Base-by-base conservation (phyloP, 1,140 invertebrate species). In the Drosophila burlai region DNA sequence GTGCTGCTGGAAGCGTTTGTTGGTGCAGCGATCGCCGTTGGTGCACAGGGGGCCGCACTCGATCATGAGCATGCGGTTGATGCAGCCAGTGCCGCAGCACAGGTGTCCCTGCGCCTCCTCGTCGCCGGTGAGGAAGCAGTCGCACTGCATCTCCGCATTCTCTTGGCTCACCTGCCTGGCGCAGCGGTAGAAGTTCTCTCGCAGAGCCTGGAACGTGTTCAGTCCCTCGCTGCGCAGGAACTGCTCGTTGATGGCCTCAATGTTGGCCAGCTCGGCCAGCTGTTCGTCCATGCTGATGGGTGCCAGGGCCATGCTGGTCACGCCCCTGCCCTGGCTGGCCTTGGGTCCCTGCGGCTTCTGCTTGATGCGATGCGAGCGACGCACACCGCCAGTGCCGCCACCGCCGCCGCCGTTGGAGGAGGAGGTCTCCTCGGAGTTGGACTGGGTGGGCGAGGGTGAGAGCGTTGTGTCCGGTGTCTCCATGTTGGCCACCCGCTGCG, bases 61-160 rank as follows among this genome's bases (percentile, higher is more conserved):
- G 93, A 99, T 99, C 96, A 99, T 98, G 7, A 99, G 95, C 92
- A 99, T 95, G 92, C 98, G 96, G 94, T 99, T 99, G 7, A 99
- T 95, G 94, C 99, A 99, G 93, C 99, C 98, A 91, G 98, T 97
- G 1, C 97, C 97, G 94, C 98, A 99, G 38, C 97, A 98, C 31
- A 95, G 93, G 93, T 98, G 96, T 2, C 97, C 97, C 68, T 96
- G 93, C 38, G 95, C 95, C 64, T 97, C 95, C 80, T 99, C 98
- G 90, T 98, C 97, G 93, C 96, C 96, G 6, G 97, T 97, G 65
- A 98, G 94, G 82, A 97, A 97, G 93, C 98, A 99, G 93, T 99
- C 98, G 94, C 99, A 99, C 21, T 97, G 95, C 98, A 99, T 99
- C 76, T 97, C 95, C 63, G 97, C 96, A 4, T 97, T 97, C 93